phyloP scores from a whole-genome alignment of 2,888 invertebrate species.

The Calliopum simillimum region DNA sequence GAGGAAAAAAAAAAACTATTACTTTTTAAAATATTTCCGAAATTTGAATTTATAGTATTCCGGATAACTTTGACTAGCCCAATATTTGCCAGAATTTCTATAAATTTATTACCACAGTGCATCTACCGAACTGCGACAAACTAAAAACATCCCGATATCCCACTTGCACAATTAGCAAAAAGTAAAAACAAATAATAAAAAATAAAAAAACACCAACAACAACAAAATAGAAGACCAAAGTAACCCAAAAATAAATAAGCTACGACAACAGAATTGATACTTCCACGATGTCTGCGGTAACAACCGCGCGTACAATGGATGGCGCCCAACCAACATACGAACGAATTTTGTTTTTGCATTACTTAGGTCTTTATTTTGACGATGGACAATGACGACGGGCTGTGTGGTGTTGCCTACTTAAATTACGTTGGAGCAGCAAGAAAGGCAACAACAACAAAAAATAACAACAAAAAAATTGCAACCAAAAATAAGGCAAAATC shows the following conservation, averaged over 20 bases:
- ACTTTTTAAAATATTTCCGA: neutral
- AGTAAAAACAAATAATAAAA: neutral
- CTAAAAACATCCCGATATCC: slow-evolving; percentile 28
- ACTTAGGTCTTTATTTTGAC: slow-evolving; percentile 29
- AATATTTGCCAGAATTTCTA: no score
- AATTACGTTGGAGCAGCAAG: slow-evolving; percentile 35
- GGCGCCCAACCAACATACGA: slow-evolving; percentile 17
- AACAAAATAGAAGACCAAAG: slow-evolving; percentile 7
- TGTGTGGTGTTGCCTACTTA: slow-evolving; percentile 37
- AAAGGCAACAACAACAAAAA: slow-evolving; percentile 15
- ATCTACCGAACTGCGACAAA: neutral
- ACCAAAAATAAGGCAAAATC: slow-evolving; percentile 14
- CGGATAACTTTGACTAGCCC: neutral
- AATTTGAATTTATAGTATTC: neutral
- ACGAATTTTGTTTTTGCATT: slow-evolving; percentile 37
- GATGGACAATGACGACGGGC: neutral
- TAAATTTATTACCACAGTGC: no score
- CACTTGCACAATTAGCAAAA: slow-evolving; percentile 31
- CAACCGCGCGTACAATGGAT: slow-evolving; percentile 34
- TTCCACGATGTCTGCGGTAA: slow-evolving; percentile 25
- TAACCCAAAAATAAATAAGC: slow-evolving; percentile 29
- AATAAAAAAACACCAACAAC: neutral
- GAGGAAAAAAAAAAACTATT: no score
- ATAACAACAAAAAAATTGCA: slow-evolving; percentile 4
- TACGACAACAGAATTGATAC: slow-evolving; percentile 18